Base-by-base conservation (phyloP, 2,888 invertebrate species). In the Clistopyga incitator region DNA sequence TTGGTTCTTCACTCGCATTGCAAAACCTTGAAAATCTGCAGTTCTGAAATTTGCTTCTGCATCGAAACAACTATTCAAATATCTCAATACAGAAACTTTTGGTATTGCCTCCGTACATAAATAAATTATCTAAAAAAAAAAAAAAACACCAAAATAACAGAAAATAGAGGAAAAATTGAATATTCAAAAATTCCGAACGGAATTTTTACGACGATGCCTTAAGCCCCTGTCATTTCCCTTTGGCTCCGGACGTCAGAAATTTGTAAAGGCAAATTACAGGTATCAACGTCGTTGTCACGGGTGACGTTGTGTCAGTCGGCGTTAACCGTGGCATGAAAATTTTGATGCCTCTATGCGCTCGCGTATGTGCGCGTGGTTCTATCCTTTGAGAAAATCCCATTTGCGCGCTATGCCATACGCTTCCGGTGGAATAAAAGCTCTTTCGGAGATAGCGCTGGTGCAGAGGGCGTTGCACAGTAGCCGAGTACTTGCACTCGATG, bases 401-500 rank as follows among this genome's bases (percentile, higher is more conserved):
- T 67, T 47, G 67, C 34, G 8, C 25, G n/a, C 23, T 15, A 42
- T 15, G 8, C 45, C 25, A n/a, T 67, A 23, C 23, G 45, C 45
- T 56, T 56, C 23, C 56, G 47, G 47, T 38, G 0, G 25, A 42
- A 45, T 23, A 23, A 67, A 23, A 45, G 25, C 23, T 67, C 47
- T 47, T 4, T 45, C 20, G 47, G 20, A 29, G 65, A 45, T 45
- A 6, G 64, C 38, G 38, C 8, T 34, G 38, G 38, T 3, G 8
- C 10, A 61, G 34, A 25, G 34, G 4, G 42, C 2, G 18, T 25
- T 71, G 6, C n/a, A n/a, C 6, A 6, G 50, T 15, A 25, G 38
- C 25, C 3, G 67, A 67, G 47, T 52, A 47, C 18, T 50, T 4
- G 34, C 29, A 42, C 42, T 38, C 71, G 71, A 56, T 71, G 29